Percentiles rank a stretch among this genome's conserved stretches.
Conservation (phyloP, 2,888 invertebrate genomes). For the Abrostola tripartita region DNA sequence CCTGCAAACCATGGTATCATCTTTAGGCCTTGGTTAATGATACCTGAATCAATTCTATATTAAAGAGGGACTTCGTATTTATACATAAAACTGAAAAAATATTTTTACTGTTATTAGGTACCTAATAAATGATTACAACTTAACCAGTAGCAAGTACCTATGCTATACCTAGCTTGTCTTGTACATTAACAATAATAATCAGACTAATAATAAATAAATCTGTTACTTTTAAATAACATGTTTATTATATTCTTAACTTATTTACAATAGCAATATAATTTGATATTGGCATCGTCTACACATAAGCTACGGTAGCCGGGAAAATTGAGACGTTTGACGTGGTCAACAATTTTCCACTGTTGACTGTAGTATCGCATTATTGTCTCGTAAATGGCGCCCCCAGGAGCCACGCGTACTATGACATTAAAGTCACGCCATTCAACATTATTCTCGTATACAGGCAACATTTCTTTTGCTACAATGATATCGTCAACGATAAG, state of each 20-base stretch:
- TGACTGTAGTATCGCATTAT: slow-evolving; percentile 13
- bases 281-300: slow-evolving; percentile 9
- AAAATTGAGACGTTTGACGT: slow-evolving; percentile 30
- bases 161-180: too few species aligned
- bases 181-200: too few species aligned
- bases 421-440: slow-evolving; percentile 34
- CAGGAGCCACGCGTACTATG: slow-evolving; percentile 31
- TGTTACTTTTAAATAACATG: background rate
- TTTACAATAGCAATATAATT: slow-evolving; percentile 36
- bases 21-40: too few species aligned
- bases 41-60: too few species aligned
- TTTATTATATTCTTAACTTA: slow-evolving; percentile 1
- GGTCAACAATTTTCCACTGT: slow-evolving; percentile 10
- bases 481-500: slow-evolving; percentile 25
- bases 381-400: slow-evolving; percentile 27
- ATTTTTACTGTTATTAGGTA: too few species aligned
- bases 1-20: too few species aligned
- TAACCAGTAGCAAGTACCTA: too few species aligned
- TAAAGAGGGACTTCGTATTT: too few species aligned
- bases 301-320: slow-evolving; percentile 18
- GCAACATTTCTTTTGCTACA: slow-evolving; percentile 27
- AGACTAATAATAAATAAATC: background rate
- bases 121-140: too few species aligned
- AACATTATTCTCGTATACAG: slow-evolving; percentile 10
- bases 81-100: too few species aligned